A percentile compares a stretch with the other conserved stretches of the same genome.
These are phyloP conservation scores for Myodes glareolus DNA, from an alignment of 2,113 vertebrate species.

Conservation along the genomic window DNA sequence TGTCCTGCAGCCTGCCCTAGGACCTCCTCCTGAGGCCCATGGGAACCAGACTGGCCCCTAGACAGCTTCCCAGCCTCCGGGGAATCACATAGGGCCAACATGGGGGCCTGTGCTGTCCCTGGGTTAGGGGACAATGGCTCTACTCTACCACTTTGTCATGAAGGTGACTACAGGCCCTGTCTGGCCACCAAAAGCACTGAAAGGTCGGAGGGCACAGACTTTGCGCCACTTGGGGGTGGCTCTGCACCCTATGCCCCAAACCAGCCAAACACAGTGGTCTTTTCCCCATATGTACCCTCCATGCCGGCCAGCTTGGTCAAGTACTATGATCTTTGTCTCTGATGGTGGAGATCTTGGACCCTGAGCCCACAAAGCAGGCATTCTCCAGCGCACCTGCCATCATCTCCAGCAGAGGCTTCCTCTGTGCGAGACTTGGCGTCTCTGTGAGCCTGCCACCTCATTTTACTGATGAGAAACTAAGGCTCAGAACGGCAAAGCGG, in stretches of 20 bases:
- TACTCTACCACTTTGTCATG: background rate
- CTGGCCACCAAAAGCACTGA: constrained; percentile 29
- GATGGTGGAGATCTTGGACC: background rate
- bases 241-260: background rate
- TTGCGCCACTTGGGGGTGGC: constrained; percentile 20
- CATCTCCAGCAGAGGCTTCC: background rate
- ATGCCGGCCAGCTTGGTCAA: background rate
- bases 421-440: background rate
- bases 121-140: background rate
- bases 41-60: constrained; percentile 58
- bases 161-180: background rate
- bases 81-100: background rate
- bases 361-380: fast-evolving
- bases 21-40: constrained; percentile 58
- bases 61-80: background rate
- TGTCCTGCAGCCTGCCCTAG: background rate
- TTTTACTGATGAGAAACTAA: background rate
- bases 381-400: background rate
- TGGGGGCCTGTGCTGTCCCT: background rate
- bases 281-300: background rate
- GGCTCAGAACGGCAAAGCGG: background rate
- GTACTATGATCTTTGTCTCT: background rate
- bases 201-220: constrained; percentile 37
- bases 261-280: background rate
- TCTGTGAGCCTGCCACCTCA: background rate